Conservation (phyloP, 2,113 vertebrate species). For the Terrapene triunguis region DNA sequence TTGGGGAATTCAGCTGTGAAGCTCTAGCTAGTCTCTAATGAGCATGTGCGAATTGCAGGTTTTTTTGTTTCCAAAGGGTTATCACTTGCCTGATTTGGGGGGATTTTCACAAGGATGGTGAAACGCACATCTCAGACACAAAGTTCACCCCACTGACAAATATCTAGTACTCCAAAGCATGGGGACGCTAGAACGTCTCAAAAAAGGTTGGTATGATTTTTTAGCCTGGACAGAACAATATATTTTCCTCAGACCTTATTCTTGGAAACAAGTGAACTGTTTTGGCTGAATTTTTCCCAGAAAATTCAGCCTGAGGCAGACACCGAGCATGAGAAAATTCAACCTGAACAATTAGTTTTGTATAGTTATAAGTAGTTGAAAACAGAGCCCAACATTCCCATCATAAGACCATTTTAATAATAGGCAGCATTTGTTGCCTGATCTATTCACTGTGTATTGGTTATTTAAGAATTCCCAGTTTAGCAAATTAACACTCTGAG, state of each 20-base stretch:
- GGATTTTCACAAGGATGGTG: neutral
- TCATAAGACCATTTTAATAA: neutral
- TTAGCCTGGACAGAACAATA: neutral
- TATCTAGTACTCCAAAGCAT: neutral
- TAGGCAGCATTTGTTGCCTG: neutral
- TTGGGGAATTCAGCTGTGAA: neutral
- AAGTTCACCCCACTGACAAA: neutral
- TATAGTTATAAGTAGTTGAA: neutral
- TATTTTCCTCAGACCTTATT: neutral
- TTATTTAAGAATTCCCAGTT: neutral
- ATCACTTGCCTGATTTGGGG: neutral
- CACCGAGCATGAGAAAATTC: neutral
- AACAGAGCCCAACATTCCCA: neutral
- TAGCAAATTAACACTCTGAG: neutral
- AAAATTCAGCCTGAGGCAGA: neutral
- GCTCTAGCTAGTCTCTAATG: neutral
- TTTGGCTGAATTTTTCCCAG: neutral
- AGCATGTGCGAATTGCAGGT: neutral
- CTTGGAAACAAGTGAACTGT: neutral
- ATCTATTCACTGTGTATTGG: neutral
- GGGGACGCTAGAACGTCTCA: neutral
- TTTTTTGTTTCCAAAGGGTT: neutral
- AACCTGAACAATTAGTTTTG: neutral
- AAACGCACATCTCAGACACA: neutral
- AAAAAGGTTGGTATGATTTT: neutral